Conservation (phyloP, 2,113 vertebrate genomes). For the Odocoileus virginianus region DNA sequence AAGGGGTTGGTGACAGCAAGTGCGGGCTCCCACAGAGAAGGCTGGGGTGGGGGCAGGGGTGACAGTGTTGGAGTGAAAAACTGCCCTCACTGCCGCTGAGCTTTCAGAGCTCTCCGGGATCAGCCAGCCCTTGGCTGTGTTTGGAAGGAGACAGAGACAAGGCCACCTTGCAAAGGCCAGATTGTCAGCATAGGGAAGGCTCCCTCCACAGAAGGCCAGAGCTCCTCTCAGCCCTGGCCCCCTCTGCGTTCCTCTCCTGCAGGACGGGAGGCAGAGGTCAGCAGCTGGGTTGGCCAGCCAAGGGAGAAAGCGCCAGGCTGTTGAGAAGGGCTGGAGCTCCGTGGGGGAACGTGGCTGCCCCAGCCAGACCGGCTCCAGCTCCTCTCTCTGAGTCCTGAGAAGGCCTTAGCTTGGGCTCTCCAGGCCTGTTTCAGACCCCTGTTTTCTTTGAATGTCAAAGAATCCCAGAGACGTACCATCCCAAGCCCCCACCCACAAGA, state of each 20-base stretch:
- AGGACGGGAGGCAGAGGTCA: background rate
- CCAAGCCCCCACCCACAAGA: background rate
- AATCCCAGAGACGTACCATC: background rate
- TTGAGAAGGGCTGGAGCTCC: background rate
- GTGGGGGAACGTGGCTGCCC: rapidly evolving
- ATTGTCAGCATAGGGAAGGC: background rate
- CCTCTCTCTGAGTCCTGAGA: background rate
- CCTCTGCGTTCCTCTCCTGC: rapidly evolving
- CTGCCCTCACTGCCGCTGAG: background rate
- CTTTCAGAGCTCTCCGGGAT: background rate
- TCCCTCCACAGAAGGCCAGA: background rate
- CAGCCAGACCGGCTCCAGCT: background rate
- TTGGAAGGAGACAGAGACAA: background rate
- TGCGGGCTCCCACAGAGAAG: background rate
- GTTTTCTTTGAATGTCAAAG: background rate
- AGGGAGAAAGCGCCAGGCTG: background rate
- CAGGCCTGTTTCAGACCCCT: too few species aligned
- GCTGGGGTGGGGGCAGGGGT: rapidly evolving
- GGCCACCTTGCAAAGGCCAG: background rate
- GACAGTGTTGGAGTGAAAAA: background rate
- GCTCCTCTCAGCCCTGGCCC: background rate
- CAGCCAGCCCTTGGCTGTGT: background rate
- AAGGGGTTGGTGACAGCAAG: background rate
- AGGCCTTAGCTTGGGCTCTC: background rate
- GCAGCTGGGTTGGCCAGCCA: background rate